Percentiles rank a stretch among this genome's conserved stretches.
These are phyloP conservation scores for Polylopha cassiicola DNA, from an alignment of 2,888 invertebrate genomes.

Conservation along the genomic window DNA sequence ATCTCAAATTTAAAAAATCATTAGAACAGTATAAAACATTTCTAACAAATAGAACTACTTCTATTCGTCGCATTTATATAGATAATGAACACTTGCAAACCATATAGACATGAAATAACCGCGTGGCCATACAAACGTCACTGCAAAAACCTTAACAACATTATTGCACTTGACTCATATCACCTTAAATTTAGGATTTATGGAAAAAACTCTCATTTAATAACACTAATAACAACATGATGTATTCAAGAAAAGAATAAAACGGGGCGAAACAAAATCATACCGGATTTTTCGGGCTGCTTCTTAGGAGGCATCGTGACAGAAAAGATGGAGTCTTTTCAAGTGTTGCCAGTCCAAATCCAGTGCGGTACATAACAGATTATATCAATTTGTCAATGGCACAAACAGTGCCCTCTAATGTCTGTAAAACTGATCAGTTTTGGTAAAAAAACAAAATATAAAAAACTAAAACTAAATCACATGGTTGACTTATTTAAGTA, in stretches of 20 bases:
- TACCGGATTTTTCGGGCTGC: constrained; percentile 91
- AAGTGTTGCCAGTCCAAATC: constrained; percentile 31
- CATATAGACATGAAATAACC: constrained; percentile 35
- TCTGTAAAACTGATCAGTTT: too few species aligned
- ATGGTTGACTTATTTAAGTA: too few species aligned
- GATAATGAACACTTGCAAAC: neutral
- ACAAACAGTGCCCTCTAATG: too few species aligned
- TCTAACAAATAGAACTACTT: too few species aligned
- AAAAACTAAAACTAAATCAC: too few species aligned
- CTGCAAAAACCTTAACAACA: constrained; percentile 3
- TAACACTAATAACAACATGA: constrained; percentile 3
- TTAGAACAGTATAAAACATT: too few species aligned
- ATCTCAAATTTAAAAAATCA: too few species aligned
- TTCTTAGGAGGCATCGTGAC: constrained; percentile 91
- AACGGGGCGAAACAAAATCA: constrained; percentile 51
- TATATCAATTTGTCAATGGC: neutral
- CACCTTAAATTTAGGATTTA: neutral
- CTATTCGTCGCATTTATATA: neutral
- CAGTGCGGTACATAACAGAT: neutral
- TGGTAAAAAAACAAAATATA: too few species aligned
- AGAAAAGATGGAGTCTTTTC: constrained; percentile 65
- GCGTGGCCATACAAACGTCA: constrained; percentile 45
- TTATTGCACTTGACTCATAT: neutral
- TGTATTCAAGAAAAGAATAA: constrained; percentile 23
- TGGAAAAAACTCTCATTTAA: neutral